Evolutionary conservation across 2,113 vertebrate genomes (phyloP), one percentile per base, ranked within the genome.

Genomic region (Siniperca knerii): DNA sequence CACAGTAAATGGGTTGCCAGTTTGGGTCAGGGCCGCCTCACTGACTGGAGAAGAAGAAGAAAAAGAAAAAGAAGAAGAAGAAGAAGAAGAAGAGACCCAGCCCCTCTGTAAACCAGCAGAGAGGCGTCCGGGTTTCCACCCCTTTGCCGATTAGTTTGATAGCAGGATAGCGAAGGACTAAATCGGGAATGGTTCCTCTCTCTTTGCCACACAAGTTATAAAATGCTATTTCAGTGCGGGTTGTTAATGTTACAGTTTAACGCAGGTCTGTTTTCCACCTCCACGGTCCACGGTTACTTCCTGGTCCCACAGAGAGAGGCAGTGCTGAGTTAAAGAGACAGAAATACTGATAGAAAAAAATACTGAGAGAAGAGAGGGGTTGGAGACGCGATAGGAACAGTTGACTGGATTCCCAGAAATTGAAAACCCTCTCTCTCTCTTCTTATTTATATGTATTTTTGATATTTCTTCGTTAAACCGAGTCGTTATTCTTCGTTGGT

Each of bases 321-420:
- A 96, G 97, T 97, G 96, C 96, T 97, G 97, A 97, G 97, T 96
- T 95, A 90, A 94, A 96, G 91, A 96, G 95, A 96, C 96, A 96
- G 95, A 96, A 96, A 96, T 95, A 96, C 95, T 93, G 94, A 90
- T 93, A 95, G 93, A 95, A 92, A 85, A 95, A 96, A 94, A 96
- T 78, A 96, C 92, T 79, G 95, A 95, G 95, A 93, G 95, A 90
- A 92, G 92, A 95, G 91, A 93, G 90, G 94, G 92, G 89, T 78
- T 78, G 92, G 91, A 92, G 92, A 91, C 92, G 91, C 87, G 90
- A 90, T 88, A 92, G 89, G 95, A 94, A 95, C 93, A 93, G 89
- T 96, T 91, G 92, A 94, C 96, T 93, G 95, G 93, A 96, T 96
- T 97, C 94, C 94, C 94, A 90, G 94, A 91, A 93, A 96, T 86